phyloP scores from a whole-genome alignment of 2,113 vertebrate genomes.

The Corydoras sp. region DNA sequence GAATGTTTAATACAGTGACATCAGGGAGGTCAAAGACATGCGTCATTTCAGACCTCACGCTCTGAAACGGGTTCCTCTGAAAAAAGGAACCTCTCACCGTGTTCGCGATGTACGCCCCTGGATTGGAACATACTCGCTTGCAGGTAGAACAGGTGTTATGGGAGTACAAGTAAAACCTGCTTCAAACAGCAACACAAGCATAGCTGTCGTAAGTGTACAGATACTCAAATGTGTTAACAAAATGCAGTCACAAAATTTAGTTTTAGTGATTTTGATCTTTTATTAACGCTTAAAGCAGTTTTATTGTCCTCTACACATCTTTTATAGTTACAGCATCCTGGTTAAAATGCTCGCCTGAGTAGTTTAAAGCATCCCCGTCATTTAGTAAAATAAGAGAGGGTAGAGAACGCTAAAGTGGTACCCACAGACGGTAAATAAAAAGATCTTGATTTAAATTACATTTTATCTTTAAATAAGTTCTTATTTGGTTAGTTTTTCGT shows the following conservation, averaged over 20 bases:
- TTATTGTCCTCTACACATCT: constrained; percentile 47
- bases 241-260: too few relatives aligned
- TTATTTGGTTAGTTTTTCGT: constrained; percentile 70
- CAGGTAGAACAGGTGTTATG: too few relatives aligned
- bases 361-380: constrained; percentile 80
- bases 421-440: background rate
- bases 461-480: constrained; percentile 20
- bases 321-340: constrained; percentile 69
- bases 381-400: constrained; percentile 69
- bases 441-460: constrained; percentile 38
- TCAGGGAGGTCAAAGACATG: too few relatives aligned
- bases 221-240: background rate
- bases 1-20: too few relatives aligned
- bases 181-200: too few relatives aligned
- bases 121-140: too few relatives aligned
- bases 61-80: too few relatives aligned
- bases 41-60: too few relatives aligned
- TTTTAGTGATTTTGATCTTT: background rate
- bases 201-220: too few relatives aligned
- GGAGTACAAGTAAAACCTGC: too few relatives aligned
- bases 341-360: constrained; percentile 60
- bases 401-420: constrained; percentile 41
- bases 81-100: too few relatives aligned
- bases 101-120: too few relatives aligned
- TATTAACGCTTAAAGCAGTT: constrained; percentile 5